Percentiles rank a stretch among this genome's conserved stretches.
Conservation (phyloP, 2,888 invertebrate species). For the Dryobotodes eremita region DNA sequence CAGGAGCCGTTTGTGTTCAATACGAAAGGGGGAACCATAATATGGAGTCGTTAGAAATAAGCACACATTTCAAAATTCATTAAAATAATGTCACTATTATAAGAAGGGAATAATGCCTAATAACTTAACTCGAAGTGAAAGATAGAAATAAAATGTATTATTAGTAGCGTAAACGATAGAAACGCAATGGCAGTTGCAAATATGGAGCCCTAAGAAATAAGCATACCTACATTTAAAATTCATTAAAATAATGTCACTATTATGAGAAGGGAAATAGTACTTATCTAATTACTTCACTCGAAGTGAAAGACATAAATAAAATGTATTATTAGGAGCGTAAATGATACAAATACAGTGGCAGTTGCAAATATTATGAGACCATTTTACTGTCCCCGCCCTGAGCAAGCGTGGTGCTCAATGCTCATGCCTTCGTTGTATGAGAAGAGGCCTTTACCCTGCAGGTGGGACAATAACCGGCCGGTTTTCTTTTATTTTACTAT, state of each 20-base stretch:
- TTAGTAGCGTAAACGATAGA: background rate
- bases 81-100: background rate
- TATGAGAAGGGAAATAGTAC: background rate
- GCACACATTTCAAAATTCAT: slow-evolving; percentile 15
- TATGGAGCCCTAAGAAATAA: slow-evolving; percentile 5
- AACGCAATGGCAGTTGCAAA: too few relatives aligned
- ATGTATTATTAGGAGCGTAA: background rate
- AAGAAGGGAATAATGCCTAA: background rate
- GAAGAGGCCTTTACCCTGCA: too few relatives aligned
- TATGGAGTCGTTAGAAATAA: slow-evolving; percentile 10
- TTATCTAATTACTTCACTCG: background rate
- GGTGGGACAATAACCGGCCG: too few relatives aligned
- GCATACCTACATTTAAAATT: slow-evolving; percentile 11
- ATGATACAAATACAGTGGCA: background rate
- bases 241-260: slow-evolving; percentile 7
- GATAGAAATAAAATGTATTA: background rate
- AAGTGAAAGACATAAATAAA: background rate
- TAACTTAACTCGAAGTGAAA: background rate
- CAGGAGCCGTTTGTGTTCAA: slow-evolving; percentile 27
- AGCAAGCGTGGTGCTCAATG: too few relatives aligned
- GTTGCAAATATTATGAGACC: too few relatives aligned
- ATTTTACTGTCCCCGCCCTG: too few relatives aligned
- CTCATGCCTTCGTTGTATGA: too few relatives aligned
- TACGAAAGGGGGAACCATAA: slow-evolving; percentile 32
- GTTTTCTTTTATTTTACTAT: too few relatives aligned